Evolutionary conservation across 2,113 vertebrate genomes (phyloP).

Genomic region (Solenodon paradoxus): DNA sequence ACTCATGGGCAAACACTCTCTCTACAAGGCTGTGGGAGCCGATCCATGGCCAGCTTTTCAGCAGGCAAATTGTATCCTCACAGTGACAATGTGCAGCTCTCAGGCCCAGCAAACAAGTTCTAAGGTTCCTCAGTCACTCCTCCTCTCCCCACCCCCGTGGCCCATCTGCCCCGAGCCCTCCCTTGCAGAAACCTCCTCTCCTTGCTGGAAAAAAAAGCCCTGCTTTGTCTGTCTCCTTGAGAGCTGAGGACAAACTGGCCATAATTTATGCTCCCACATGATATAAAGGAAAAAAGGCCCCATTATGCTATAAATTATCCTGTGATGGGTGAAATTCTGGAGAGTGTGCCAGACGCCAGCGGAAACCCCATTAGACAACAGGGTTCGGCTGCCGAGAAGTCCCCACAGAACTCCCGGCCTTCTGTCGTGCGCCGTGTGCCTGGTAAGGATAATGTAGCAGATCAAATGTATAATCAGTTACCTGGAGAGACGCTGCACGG

Average conservation of each 20-base stretch:
- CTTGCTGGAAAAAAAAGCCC: constrained; percentile 50
- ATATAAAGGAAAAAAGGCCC: constrained; percentile 79
- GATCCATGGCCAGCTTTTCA: too few species aligned
- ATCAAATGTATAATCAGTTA: constrained; percentile 78
- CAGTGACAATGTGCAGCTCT: too few species aligned
- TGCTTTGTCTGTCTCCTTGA: constrained; percentile 83
- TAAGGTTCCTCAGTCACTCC: background rate
- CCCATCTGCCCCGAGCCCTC: background rate
- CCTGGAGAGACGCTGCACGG: constrained; percentile 56
- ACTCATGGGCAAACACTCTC: background rate
- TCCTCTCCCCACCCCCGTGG: background rate
- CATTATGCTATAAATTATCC: constrained; percentile 85
- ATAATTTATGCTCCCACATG: constrained; percentile 83
- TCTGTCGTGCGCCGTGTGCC: constrained; percentile 47
- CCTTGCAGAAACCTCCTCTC: constrained; percentile 1
- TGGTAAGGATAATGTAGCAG: constrained; percentile 46
- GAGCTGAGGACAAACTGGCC: constrained; percentile 83
- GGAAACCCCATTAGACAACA: constrained; percentile 83
- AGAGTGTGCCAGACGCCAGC: constrained; percentile 78
- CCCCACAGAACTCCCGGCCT: constrained; percentile 76
- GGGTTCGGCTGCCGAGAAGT: constrained; percentile 74
- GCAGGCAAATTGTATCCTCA: too few species aligned
- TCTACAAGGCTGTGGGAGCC: background rate
- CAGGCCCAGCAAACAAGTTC: background rate
- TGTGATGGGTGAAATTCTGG: constrained; percentile 81